Evolutionary conservation across 2,888 invertebrate genomes (phyloP), one percentile per base, ranked within the genome.

Genomic region (Diplolepis rosae): DNA sequence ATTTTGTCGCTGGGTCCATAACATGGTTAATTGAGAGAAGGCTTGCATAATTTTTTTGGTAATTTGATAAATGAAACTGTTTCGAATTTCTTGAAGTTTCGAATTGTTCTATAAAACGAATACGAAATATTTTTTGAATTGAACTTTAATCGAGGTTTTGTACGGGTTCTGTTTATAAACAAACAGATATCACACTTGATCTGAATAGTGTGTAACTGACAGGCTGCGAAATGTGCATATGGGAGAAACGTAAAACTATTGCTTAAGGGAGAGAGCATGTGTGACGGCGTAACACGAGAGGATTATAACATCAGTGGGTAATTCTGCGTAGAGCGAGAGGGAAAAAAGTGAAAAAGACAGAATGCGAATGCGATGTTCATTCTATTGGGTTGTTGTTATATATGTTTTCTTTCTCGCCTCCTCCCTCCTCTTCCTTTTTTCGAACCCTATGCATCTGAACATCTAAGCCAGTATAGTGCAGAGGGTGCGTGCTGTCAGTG

Each of bases 261-360:
- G 85, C 84, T 82, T 85, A 83, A 83, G 79, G 79, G 76, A 75
- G 76, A 75, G 76, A 79, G 85, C 85, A 84, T 87, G 86, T 85
- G 87, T 83, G 84, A 84, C 82, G 82, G 84, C 85, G 87, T 85
- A 87, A 87, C 87, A 84, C 84, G 85, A 88, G 86, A 88, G 87
- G 88, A 88, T 88, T 88, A 88, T 88, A 88, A 87, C 87, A 88
- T 88, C 88, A 87, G 86, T 85, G 87, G 85, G 83, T 86, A 85
- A 87, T 87, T 86, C 83, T 79, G 77, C 70, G 76, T 76, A 72
- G 45, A 76, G 67, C 18, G 18, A 28, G 27, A 27, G 39, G 22
- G 56, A 66, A 56, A 48, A 54, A 24, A 65, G 50, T n/a, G 24
- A 51, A 51, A 50, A 30, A 73, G 45, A 52, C 54, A 66, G 71